Percentiles rank a stretch among this genome's conserved stretches.
phyloP scores from a whole-genome alignment of 2,888 invertebrate genomes.

The Ectobius pallidus region DNA sequence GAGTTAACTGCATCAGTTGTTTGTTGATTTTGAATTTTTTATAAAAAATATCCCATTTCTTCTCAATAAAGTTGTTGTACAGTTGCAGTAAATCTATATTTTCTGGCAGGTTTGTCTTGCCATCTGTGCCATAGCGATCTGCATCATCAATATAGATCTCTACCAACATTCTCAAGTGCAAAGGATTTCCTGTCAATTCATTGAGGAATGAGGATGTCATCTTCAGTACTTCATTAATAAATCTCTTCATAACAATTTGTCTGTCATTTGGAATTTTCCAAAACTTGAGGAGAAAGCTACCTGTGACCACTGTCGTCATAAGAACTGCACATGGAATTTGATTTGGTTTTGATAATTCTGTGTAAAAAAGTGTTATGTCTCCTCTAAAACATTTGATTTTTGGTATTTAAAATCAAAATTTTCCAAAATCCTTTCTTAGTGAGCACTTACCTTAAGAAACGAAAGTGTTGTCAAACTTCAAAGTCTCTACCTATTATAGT shows the following conservation, averaged over 20 bases:
- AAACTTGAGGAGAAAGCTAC: background rate
- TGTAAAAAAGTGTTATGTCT: no score
- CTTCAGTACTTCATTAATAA: background rate
- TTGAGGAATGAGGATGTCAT: background rate
- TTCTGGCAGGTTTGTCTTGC: background rate
- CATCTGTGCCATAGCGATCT: background rate
- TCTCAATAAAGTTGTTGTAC: conserved; percentile 25
- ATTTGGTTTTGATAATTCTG: no score
- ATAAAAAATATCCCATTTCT: conserved; percentile 25
- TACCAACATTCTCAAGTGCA: conserved; percentile 29
- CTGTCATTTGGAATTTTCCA: background rate
- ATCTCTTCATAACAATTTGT: background rate
- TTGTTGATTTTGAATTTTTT: conserved; percentile 27
- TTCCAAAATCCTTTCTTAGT: no score
- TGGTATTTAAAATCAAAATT: no score
- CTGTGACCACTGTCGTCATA: no score
- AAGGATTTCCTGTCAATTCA: conserved; percentile 32
- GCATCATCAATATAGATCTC: conserved; percentile 29
- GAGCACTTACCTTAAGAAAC: no score
- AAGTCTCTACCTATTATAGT: no score
- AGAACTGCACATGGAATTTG: no score
- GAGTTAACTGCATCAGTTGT: no score
- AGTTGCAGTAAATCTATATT: conserved; percentile 16
- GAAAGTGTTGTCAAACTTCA: no score
- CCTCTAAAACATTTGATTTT: no score